Conservation (phyloP, 1,140 invertebrate species). For the Drosophila tsacasi region DNA sequence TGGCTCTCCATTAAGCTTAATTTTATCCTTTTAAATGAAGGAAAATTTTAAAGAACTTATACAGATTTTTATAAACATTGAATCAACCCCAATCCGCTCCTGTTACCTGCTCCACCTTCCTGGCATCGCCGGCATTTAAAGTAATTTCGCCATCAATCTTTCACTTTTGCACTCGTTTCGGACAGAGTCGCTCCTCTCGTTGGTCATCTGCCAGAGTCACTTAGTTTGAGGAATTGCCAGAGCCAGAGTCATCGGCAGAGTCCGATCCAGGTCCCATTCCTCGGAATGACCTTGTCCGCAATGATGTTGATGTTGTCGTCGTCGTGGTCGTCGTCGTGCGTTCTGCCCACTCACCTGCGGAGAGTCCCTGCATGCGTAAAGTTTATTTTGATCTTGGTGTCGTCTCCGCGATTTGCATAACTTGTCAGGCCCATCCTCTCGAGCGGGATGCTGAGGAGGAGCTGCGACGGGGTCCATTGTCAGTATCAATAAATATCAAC, state of each 20-base stretch:
- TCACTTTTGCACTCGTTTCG: conserved; percentile 83
- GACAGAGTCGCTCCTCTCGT: conserved; percentile 47
- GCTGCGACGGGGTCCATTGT: conserved; percentile 60
- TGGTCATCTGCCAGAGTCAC: conserved; percentile 53
- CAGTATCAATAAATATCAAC: conserved; percentile 83
- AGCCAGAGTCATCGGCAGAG: background rate
- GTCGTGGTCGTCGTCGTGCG: conserved; percentile 32
- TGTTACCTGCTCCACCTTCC: conserved; percentile 37
- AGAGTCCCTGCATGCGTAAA: conserved; percentile 61
- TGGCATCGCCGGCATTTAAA: conserved; percentile 70
- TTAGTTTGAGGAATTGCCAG: conserved; percentile 53
- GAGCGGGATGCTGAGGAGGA: conserved; percentile 6
- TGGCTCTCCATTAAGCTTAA: too few relatives aligned
- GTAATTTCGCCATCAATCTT: conserved; percentile 84
- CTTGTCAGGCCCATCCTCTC: conserved; percentile 67
- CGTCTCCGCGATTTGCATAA: conserved; percentile 82
- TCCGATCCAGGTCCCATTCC: background rate
- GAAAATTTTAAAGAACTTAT: too few relatives aligned
- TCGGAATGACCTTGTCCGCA: conserved; percentile 65
- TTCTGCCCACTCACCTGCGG: conserved; percentile 72
- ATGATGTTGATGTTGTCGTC: conserved; percentile 21
- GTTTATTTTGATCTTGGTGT: conserved; percentile 83
- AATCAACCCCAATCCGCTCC: conserved; percentile 9
- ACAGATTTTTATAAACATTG: background rate
- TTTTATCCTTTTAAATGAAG: background rate